Base-by-base conservation (phyloP, 2,888 invertebrate genomes). In the Lithophane ornitopus region DNA sequence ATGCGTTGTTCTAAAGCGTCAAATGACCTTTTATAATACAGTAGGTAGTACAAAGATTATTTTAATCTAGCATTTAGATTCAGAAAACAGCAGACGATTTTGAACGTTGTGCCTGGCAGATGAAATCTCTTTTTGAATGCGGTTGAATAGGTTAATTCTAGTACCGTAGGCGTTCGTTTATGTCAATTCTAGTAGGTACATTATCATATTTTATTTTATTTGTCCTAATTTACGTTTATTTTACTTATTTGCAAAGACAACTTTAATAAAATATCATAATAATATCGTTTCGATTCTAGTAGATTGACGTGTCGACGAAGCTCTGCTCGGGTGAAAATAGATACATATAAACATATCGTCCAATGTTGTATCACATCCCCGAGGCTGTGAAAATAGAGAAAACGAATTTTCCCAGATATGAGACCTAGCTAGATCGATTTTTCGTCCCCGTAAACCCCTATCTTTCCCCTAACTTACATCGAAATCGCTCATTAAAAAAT, bases 11-110 rank as follows among this genome's bases (percentile, higher is more conserved):
- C 56, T 52, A 39, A 54, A 69, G 52, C 58, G 79, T 83, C 69
- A 82, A 72, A 83, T 83, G 69, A 83, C 83, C 71, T 83, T 82
- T 82, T 79, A 54, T 52, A 69, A 62, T 26, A 56, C 62, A 52
- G 34, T 44, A 49, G 39, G 34, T 44, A 49, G 39, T 61, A 16
- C 34, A 34, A 34, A 82, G 82, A 67, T 82, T 81, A 82, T 83
- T 83, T 79, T 72, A 67, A 72, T 76, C 62, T 83, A 73, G 19
- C 69, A 75, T 79, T 81, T 72, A 52, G n/a, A 54, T 44, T 62
- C 3, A 66, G 19, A 34, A 52, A 58, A 7, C 1, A 16, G 22
- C 71, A 54, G 12, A 67, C 22, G n/a, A 80, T 59, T 80, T 70
- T 63, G n/a, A 67, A 67, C 69, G 2, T 34, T 76, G 26, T 12